Base-by-base conservation (phyloP, 1,140 invertebrate species). In the Procambarus clarkii region DNA sequence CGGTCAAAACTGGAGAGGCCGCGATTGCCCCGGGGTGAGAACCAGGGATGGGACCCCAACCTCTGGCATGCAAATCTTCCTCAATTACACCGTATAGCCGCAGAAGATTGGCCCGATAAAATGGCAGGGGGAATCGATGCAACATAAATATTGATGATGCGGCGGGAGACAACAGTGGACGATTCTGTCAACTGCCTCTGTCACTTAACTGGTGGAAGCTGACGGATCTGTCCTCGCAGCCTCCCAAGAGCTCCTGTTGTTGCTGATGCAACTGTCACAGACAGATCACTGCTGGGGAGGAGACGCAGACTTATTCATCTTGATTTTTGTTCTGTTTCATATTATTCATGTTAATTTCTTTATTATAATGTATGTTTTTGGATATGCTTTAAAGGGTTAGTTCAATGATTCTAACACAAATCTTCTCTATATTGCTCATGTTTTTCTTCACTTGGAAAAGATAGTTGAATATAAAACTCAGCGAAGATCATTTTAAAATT, bases 131-230 rank as follows among this genome's bases (percentile, higher is more conserved):
- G 85, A 87, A 87, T 79, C 85, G 85, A 87, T 87, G 85, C 85
- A 87, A 79, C 85, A 87, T 87, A 87, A 87, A 87, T 87, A 87
- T 87, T 87, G 85, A 87, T 87, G 85, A 87, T 78, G 85, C 69
- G n/a, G 71, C 46, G 34, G 34, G 34, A 58, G 48, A 45, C 71
- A 54, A 58, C 50, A 54, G 84, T 46, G 85, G 85, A 87, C 85
- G 85, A 24, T 15, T 78, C 85, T 87, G 85, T 87, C 85, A 87
- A 79, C 85, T 21, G 50, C 50, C 80, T 87, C 45, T 86, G 85
- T 87, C 85, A 87, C 77, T 87, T 87, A 64, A 78, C 45, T 64
- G 13, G 81, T 21, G 0, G 13, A 69, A 46, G 58, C 58, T 83
- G 81, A 83, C 81, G 45, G 60, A 45, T 64, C 54, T 7, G 46